A percentile compares a stretch with the other conserved stretches of the same genome.
These are phyloP conservation scores for Erebia aethiops DNA, from an alignment of 2,888 invertebrate species.

Conservation along the genomic window DNA sequence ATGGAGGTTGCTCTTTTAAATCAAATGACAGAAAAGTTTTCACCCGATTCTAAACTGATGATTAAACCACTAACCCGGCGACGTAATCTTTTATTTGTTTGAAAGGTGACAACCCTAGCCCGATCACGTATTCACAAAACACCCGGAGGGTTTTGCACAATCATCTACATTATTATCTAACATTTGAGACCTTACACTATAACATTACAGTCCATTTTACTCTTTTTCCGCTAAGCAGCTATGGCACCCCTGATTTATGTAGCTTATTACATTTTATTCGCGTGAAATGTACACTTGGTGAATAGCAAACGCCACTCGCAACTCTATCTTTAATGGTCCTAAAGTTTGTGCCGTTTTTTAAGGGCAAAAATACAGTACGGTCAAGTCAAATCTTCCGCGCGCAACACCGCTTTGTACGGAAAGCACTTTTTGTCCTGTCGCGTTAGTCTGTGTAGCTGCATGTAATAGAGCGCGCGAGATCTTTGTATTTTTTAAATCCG, in stretches of 20 bases:
- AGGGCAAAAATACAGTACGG: background rate
- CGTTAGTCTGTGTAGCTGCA: too few relatives aligned
- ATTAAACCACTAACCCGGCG: too few relatives aligned
- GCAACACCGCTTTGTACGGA: too few relatives aligned
- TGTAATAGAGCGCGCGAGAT: too few relatives aligned
- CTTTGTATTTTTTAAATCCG: too few relatives aligned
- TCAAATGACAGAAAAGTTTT: too few relatives aligned
- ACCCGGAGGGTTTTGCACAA: conserved; percentile 58
- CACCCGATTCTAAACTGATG: too few relatives aligned
- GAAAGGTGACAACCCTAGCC: conserved; percentile 12
- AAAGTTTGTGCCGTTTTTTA: conserved; percentile 52
- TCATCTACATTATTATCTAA: conserved; percentile 37
- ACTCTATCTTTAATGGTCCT: conserved; percentile 60
- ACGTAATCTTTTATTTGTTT: too few relatives aligned
- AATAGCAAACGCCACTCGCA: conserved; percentile 61
- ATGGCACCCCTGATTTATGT: conserved; percentile 70
- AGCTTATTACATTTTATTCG: conserved; percentile 78
- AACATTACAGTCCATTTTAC: conserved; percentile 43
- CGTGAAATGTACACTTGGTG: conserved; percentile 69
- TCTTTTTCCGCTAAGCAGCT: conserved; percentile 34
- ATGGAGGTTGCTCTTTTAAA: too few relatives aligned
- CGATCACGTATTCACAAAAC: conserved; percentile 22
- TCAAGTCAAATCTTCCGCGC: too few relatives aligned
- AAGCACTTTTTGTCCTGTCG: too few relatives aligned
- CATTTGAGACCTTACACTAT: conserved; percentile 52